A percentile compares a stretch with the other conserved stretches of the same genome.
Evolutionary conservation across 1,140 invertebrate genomes (phyloP).

Genomic region (Drosophila neocordata): DNA sequence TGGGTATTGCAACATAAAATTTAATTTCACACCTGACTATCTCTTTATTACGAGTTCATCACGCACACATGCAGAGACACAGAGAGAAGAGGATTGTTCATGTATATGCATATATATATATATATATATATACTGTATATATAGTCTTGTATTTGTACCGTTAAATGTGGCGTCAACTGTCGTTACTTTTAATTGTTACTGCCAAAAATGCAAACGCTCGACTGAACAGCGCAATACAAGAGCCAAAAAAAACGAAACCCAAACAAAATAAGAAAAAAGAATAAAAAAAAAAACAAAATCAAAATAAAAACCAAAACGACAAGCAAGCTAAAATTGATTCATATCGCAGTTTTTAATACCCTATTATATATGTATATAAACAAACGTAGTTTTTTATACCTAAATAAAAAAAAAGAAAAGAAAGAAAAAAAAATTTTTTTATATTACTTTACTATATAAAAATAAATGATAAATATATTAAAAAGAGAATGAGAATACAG

Average conservation of each 20-base stretch:
- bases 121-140: too few relatives aligned
- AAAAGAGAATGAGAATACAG: too few relatives aligned
- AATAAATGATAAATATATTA: too few relatives aligned
- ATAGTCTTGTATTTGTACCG: slow-evolving; percentile 36
- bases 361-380: too few relatives aligned
- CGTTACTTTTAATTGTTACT: slow-evolving; percentile 76
- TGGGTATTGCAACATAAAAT: slow-evolving; percentile 53
- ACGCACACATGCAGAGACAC: slow-evolving; percentile 23
- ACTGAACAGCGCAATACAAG: slow-evolving; percentile 32
- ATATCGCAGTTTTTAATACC: background rate
- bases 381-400: too few relatives aligned
- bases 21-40: slow-evolving; percentile 67
- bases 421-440: too few relatives aligned
- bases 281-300: background rate
- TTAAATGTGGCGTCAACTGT: slow-evolving; percentile 53
- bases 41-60: slow-evolving; percentile 60
- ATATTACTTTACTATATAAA: too few relatives aligned
- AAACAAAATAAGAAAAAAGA: slow-evolving; percentile 7
- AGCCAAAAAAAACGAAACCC: slow-evolving; percentile 14
- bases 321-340: background rate
- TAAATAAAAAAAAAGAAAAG: too few relatives aligned
- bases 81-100: background rate
- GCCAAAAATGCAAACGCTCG: slow-evolving; percentile 47
- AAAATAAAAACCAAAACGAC: background rate
- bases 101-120: background rate